Conservation (phyloP, 2,113 vertebrate species). For the Tychaedon coryphoeus region DNA sequence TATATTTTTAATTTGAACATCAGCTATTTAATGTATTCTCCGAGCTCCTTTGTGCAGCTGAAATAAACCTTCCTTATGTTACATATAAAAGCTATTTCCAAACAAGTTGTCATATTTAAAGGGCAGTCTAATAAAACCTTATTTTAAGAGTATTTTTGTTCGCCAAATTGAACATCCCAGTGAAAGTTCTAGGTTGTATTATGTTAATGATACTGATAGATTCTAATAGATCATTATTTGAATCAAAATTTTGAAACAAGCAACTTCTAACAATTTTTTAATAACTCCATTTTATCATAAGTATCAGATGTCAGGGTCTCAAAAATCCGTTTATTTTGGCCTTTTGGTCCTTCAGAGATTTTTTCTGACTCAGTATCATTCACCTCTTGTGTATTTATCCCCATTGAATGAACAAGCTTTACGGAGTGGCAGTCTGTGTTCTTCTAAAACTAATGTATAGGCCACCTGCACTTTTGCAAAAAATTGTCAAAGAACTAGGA, state of each 20-base stretch:
- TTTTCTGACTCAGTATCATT: conserved; percentile 57
- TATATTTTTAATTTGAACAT: conserved; percentile 6
- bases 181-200: conserved; percentile 25
- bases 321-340: conserved; percentile 39
- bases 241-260: conserved; percentile 67
- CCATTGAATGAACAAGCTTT: conserved; percentile 53
- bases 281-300: conserved; percentile 44
- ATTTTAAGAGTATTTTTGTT: conserved; percentile 61
- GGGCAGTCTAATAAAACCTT: conserved; percentile 22
- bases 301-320: too few relatives aligned
- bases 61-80: not conserved
- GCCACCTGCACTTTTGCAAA: conserved; percentile 68
- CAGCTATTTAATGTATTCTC: not conserved
- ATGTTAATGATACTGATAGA: conserved; percentile 25
- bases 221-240: conserved; percentile 63
- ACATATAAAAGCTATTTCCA: conserved; percentile 30
- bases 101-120: conserved; percentile 46
- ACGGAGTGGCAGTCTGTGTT: conserved; percentile 52
- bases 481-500: conserved; percentile 1
- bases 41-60: not conserved
- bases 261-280: conserved; percentile 61
- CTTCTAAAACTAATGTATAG: conserved; percentile 54
- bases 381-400: conserved; percentile 49
- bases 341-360: conserved; percentile 61
- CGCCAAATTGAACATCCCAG: conserved; percentile 24